A percentile compares a stretch with the other conserved stretches of the same genome.
phyloP scores from a whole-genome alignment of 2,113 vertebrate species.

The Hyaena hyaena region DNA sequence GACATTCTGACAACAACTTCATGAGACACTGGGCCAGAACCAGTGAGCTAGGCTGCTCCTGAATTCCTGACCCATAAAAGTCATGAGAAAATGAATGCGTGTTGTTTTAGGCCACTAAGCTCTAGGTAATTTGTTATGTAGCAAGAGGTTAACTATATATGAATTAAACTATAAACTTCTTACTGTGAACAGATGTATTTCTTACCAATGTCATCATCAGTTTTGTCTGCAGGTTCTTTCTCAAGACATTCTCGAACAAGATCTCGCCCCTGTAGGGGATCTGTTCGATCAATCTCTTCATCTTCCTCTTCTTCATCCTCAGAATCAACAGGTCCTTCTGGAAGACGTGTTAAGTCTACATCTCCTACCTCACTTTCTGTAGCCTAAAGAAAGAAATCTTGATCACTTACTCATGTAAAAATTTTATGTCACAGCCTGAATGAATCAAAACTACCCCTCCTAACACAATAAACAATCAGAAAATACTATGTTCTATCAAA shows the following conservation, averaged over 20 bases:
- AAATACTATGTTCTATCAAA: neutral
- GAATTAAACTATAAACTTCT: neutral
- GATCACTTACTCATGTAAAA: conserved; percentile 26
- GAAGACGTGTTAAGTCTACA: conserved; percentile 96
- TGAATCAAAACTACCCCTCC: neutral
- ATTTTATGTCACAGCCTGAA: neutral
- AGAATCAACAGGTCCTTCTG: conserved; percentile 96
- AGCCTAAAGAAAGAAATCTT: conserved; percentile 87
- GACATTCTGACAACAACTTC: neutral
- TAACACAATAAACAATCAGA: conserved; percentile 11
- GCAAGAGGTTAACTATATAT: neutral
- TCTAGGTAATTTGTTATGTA: neutral
- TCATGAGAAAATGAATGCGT: neutral
- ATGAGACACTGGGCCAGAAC: neutral
- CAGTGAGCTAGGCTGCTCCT: neutral
- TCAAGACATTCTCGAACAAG: conserved; percentile 97
- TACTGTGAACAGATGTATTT: neutral
- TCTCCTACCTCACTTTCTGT: conserved; percentile 98
- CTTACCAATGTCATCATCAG: conserved; percentile 96
- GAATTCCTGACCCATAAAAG: conserved; percentile 27
- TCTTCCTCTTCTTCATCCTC: conserved; percentile 99
- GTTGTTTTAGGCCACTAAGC: conserved; percentile 1
- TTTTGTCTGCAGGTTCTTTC: conserved; percentile 96
- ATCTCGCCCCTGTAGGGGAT: conserved; percentile 93
- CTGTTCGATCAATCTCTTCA: conserved; percentile 96